Base-by-base conservation (phyloP, 2,113 vertebrate genomes). In the Leiothrix lutea region DNA sequence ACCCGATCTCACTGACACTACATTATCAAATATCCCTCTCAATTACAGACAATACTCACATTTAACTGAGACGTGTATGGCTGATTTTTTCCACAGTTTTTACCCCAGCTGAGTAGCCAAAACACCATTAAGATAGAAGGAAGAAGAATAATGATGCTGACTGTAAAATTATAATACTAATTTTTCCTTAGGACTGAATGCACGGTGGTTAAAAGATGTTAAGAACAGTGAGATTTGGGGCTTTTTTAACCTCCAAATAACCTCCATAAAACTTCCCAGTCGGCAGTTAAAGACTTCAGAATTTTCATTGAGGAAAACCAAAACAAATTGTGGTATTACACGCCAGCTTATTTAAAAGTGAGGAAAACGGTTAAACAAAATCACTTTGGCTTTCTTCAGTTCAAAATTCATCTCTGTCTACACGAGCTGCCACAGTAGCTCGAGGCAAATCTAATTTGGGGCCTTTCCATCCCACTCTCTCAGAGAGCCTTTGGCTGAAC, bases 271-370 rank as follows among this genome's bases (percentile, higher is more conserved):
- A 88, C 70, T 56, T 83, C 80, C 64, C 31, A 8, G 14, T 31
- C 44, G 20, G 64, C 33, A 70, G 42, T 82, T 83, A 69, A 75
- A 88, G 77, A 54, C 67, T 77, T 62, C 12, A 90, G 58, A 65
- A 47, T 78, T 95, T 77, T 91, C 54, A 83, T 26, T 70, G 64
- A 92, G 87, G 79, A 93, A 97, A 96, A 93, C 51, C 88, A 80
- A 83, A 90, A 91, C 71, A 85, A 92, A 95, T 90, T 80, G 77
- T 44, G 57, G 51, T 78, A 42, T 87, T 95, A 83, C 11, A 88
- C 8, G 45, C 19, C 70, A 80, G 62, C 35, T 87, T 54, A 70
- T 82, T 90, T 92, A 72, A 75, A 80, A 93, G 50, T 51, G 87
- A 95, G 77, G 90, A 64, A 85, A 94, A 57, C 6, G 14, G 53